These are phyloP conservation scores for Tortricodes alternella DNA, from an alignment of 2,888 invertebrate species.

Conservation along the genomic window DNA sequence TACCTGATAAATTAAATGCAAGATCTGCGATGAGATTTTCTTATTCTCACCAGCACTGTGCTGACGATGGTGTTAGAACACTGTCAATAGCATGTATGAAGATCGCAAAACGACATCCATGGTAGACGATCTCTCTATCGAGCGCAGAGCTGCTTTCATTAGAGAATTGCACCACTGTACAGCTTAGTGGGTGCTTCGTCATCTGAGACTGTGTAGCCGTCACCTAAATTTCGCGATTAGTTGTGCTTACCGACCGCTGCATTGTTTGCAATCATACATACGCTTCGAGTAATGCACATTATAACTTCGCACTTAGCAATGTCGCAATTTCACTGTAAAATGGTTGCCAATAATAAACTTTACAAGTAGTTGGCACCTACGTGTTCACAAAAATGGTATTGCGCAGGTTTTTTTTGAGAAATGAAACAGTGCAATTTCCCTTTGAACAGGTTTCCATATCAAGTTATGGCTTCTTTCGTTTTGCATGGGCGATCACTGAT, in stretches of 20 bases:
- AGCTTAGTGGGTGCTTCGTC: too few relatives aligned
- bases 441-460: neutral
- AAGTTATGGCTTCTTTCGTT: neutral
- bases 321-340: neutral
- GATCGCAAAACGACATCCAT: too few relatives aligned
- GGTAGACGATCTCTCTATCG: too few relatives aligned
- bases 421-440: neutral
- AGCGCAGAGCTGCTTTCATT: too few relatives aligned
- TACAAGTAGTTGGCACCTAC: neutral
- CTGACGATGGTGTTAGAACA: too few relatives aligned
- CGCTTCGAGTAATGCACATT: neutral
- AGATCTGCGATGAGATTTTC: too few relatives aligned
- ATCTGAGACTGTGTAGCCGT: too few relatives aligned
- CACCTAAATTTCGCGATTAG: too few relatives aligned
- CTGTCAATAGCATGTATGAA: too few relatives aligned
- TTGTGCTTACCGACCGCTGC: neutral
- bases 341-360: neutral
- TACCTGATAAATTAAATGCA: slow-evolving; percentile 54
- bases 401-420: neutral
- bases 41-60: too few relatives aligned
- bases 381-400: neutral
- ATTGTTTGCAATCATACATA: neutral
- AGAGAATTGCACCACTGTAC: too few relatives aligned
- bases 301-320: neutral
- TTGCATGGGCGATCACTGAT: too few relatives aligned